Conservation (phyloP, 2,113 vertebrate species). For the Rhadina sibilatrix region DNA sequence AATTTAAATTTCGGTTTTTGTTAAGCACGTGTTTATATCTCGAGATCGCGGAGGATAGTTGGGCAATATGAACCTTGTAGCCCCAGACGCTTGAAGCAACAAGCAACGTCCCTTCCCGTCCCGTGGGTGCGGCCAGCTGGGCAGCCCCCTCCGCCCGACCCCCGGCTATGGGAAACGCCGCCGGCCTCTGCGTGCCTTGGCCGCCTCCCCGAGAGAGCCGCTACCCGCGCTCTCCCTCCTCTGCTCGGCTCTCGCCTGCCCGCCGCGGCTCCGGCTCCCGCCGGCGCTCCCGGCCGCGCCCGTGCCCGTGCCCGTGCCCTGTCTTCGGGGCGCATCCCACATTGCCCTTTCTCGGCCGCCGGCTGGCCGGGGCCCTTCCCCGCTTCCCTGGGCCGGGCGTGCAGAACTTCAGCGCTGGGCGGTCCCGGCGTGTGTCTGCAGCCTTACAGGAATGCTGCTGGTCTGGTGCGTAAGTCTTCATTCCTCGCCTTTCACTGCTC, state of each 20-base stretch:
- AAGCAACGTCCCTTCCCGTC: not conserved
- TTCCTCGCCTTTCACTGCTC: conserved; percentile 34
- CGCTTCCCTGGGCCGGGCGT: not conserved
- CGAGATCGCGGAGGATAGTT: not conserved
- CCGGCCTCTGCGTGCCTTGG: not conserved
- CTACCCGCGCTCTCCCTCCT: no score
- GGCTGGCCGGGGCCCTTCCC: not conserved
- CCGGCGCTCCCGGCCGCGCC: not conserved
- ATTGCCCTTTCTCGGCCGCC: not conserved
- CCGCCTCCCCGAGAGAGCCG: not conserved
- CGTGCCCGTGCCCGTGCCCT: no score
- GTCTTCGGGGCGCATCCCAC: not conserved
- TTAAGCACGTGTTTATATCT: not conserved
- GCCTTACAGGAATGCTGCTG: not conserved
- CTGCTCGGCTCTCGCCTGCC: not conserved
- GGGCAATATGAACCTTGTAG: not conserved
- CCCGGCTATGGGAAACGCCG: no score
- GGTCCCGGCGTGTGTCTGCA: not conserved
- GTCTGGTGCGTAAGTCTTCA: not conserved
- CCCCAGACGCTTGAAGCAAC: not conserved
- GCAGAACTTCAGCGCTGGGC: not conserved
- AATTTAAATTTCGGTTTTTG: not conserved
- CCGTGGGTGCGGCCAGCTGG: not conserved
- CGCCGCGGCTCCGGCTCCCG: not conserved
- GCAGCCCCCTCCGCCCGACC: not conserved